Evolutionary conservation across 1,140 invertebrate genomes (phyloP).

Genomic region (Arion vulgaris): DNA sequence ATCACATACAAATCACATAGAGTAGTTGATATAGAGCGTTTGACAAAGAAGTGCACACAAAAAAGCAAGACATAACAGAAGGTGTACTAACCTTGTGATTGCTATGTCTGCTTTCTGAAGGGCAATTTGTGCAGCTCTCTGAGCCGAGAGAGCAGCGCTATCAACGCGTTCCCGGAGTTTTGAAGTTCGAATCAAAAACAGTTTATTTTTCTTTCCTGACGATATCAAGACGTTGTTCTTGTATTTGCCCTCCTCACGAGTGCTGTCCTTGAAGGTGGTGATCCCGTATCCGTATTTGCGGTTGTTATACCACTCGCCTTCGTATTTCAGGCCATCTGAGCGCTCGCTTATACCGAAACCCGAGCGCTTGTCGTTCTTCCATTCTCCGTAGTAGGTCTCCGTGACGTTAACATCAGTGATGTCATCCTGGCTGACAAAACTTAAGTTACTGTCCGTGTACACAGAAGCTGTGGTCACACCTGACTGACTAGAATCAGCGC

Average conservation of each 20-base stretch:
- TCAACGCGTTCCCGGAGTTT: conserved; percentile 98
- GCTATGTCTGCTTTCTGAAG: conserved; percentile 99
- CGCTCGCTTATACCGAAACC: conserved; percentile 98
- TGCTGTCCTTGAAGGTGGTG: conserved; percentile 96
- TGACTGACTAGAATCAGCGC: conserved; percentile 77
- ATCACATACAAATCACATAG: no score
- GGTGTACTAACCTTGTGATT: conserved; percentile 83
- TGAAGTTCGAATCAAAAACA: conserved; percentile 96
- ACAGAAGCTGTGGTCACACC: conserved; percentile 82
- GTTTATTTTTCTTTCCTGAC: conserved; percentile 97
- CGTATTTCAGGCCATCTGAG: conserved; percentile 95
- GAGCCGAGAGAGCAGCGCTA: conserved; percentile 92
- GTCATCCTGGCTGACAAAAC: conserved; percentile 95
- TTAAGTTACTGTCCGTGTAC: conserved; percentile 95
- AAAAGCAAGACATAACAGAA: neutral
- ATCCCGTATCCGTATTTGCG: conserved; percentile 99
- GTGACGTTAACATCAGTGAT: conserved; percentile 93
- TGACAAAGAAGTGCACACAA: neutral
- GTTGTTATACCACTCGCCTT: conserved; percentile 99
- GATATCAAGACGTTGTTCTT: conserved; percentile 99
- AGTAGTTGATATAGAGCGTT: no score
- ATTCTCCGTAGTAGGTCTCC: conserved; percentile 99
- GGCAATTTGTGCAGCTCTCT: conserved; percentile 96
- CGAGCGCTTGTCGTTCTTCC: conserved; percentile 99
- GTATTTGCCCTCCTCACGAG: conserved; percentile 98